Evolutionary conservation across 1,140 invertebrate species (phyloP), one percentile per base, ranked within the genome.

Genomic region (Panagrolaimus sp.): DNA sequence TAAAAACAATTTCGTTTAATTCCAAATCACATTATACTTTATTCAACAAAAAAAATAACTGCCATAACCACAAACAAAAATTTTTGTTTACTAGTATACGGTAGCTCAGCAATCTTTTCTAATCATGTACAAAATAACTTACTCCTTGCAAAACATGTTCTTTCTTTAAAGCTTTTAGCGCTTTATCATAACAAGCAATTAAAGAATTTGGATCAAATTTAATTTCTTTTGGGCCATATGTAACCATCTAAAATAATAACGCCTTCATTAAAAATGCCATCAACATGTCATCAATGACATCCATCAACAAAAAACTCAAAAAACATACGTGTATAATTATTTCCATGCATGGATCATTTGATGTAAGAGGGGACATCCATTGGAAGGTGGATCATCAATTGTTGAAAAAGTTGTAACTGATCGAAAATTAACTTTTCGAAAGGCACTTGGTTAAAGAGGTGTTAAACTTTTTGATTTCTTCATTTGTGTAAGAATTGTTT

Each of bases 131-230:
- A n/a, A n/a, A n/a, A n/a, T n/a, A 64, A 64, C 3, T 27, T 64
- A 68, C 66, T 16, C 72, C 68, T 16, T 69, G 65, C 11, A 69
- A 51, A 31, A 51, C 27, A 9, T 69, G 67, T 23, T 67, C 64
- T 11, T n/a, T 25, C 23, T 31, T 25, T 3, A 69, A 48, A 9
- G 64, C 23, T 9, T 53, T 43, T 27, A 43, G 11, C 0, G 67
- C 68, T 14, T 69, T 70, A 1, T 69, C 66, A 31, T 14, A 42
- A 25, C 68, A 44, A 25, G 14, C 25, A 16, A 70, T 23, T 14
- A 69, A 42, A 42, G 16, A 20, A 31, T 45, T 48, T 9, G 23
- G 23, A 57, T 69, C 67, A 27, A 71, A 69, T 31, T 57, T 57
- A 16, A 69, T 61, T 43, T 69, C 68, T 5, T 25, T 20, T 9